These are phyloP conservation scores for Falco naumanni DNA, from an alignment of 2,797 vertebrate species.

Conservation along the genomic window DNA sequence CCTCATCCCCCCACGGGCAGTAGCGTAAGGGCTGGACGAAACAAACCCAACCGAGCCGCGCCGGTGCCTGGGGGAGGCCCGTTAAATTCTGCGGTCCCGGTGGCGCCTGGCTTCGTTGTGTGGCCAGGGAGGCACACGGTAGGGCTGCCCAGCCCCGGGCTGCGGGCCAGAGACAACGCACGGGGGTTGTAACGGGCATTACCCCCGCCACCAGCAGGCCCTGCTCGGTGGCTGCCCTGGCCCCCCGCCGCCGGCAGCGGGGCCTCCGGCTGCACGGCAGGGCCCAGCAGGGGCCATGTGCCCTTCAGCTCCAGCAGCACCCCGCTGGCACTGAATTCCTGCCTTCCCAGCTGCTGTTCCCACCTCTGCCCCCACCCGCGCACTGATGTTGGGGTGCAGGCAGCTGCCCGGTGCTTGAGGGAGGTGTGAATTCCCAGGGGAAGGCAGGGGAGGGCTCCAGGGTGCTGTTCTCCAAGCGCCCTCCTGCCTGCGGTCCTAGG, in stretches of 20 bases:
- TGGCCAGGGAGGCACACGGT: fast-evolving
- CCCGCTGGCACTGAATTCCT: fast-evolving
- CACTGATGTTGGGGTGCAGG: fast-evolving
- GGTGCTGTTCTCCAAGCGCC: fast-evolving
- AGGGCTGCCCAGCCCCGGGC: too few relatives aligned
- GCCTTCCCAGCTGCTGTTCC: too few relatives aligned
- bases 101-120: fast-evolving
- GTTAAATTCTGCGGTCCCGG: fast-evolving
- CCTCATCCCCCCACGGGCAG: fast-evolving
- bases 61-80: fast-evolving
- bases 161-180: neutral
- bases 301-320: too few relatives aligned
- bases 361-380: fast-evolving
- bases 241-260: fast-evolving
- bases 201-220: fast-evolving
- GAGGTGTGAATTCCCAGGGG: fast-evolving
- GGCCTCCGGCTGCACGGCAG: fast-evolving
- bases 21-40: fast-evolving
- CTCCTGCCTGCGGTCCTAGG: neutral
- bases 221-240: neutral
- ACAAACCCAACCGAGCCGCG: too few relatives aligned
- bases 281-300: too few relatives aligned
- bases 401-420: too few relatives aligned
- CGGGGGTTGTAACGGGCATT: too few relatives aligned
- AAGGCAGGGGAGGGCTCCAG: too few relatives aligned